Conservation (phyloP, 2,888 invertebrate genomes). For the Drosophila hamatofila region DNA sequence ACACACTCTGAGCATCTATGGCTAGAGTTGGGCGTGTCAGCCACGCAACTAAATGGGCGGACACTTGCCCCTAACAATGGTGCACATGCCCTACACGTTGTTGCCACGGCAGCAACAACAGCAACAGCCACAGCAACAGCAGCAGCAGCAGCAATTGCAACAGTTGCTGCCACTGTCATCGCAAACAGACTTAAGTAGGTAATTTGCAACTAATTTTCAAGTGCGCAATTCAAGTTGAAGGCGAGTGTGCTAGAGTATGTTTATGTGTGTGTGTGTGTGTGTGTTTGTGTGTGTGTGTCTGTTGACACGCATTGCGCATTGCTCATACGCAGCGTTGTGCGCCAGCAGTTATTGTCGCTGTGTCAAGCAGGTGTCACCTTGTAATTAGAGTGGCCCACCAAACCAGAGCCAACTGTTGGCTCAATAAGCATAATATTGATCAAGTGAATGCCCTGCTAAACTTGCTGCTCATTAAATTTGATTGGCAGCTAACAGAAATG, state of each 20-base stretch:
- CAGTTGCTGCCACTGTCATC: conserved; percentile 36
- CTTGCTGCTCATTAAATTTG: background rate
- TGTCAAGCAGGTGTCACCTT: conserved; percentile 40
- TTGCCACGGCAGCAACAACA: conserved; percentile 33
- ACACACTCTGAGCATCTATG: conserved; percentile 8
- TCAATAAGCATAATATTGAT: conserved; percentile 19
- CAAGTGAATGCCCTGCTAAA: background rate
- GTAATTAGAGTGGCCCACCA: conserved; percentile 31
- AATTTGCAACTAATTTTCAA: conserved; percentile 80
- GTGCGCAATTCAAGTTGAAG: conserved; percentile 62
- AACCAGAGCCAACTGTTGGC: conserved; percentile 4
- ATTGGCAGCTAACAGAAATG: background rate
- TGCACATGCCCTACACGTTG: conserved; percentile 68
- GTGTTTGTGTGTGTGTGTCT: conserved; percentile 10
- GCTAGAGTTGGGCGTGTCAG: conserved; percentile 64
- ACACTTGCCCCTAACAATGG: conserved; percentile 51
- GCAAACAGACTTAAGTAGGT: conserved; percentile 79
- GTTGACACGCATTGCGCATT: conserved; percentile 45
- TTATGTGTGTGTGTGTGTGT: conserved; percentile 6
- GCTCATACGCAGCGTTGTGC: conserved; percentile 57
- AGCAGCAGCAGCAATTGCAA: conserved; percentile 18
- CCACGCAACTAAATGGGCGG: conserved; percentile 57
- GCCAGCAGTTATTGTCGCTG: conserved; percentile 17
- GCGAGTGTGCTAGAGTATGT: conserved; percentile 12
- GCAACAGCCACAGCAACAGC: conserved; percentile 8